Evolutionary conservation across 2,113 vertebrate species (phyloP).

Genomic region (Gymnobelideus leadbeateri): DNA sequence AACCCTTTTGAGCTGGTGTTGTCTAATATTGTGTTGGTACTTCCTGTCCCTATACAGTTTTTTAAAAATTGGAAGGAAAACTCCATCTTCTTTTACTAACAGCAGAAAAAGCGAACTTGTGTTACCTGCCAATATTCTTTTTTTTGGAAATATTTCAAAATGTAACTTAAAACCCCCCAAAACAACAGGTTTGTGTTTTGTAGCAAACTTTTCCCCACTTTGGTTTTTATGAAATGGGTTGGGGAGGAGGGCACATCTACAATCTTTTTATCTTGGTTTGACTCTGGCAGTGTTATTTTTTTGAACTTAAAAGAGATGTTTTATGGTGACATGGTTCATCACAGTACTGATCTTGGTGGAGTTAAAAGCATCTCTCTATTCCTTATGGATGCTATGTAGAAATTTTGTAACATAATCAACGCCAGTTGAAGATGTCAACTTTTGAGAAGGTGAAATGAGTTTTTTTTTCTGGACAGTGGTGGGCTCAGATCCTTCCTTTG

Average conservation of each 20-base stretch:
- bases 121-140: constrained; percentile 55
- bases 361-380: constrained; percentile 16
- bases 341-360: constrained; percentile 29
- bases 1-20: constrained; percentile 30
- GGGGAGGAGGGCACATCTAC: background rate
- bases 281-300: background rate
- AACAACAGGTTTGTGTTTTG: background rate
- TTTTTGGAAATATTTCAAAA: constrained; percentile 54
- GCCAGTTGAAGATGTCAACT: background rate
- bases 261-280: constrained; percentile 31
- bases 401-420: background rate
- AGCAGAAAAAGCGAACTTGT: constrained; percentile 39
- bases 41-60: constrained; percentile 53
- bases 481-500: background rate
- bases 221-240: constrained; percentile 23
- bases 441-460: background rate
- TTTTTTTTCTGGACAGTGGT: background rate
- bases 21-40: background rate
- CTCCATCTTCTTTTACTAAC: constrained; percentile 61
- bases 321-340: background rate
- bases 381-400: background rate
- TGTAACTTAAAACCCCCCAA: constrained; percentile 28
- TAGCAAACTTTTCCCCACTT: background rate
- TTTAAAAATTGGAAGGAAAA: constrained; percentile 56
- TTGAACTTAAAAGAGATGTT: constrained; percentile 26